Percentiles rank a stretch among this genome's conserved stretches.
Conservation (phyloP, 2,888 invertebrate species). For the Octodonta nipae region DNA sequence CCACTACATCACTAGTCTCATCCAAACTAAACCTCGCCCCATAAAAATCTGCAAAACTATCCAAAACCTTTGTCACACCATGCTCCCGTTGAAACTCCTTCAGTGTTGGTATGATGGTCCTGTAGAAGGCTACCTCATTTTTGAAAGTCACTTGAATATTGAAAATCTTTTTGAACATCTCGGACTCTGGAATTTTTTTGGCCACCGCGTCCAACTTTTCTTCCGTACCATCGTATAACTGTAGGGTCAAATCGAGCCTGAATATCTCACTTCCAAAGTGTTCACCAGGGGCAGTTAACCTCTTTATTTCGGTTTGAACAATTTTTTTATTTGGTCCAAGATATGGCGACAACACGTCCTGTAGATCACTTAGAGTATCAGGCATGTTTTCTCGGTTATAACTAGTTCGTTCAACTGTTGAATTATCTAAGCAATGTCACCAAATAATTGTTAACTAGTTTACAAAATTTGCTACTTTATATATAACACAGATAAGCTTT, state of each 20-base stretch:
- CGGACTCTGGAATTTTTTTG: slow-evolving; percentile 8
- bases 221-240: slow-evolving; percentile 9
- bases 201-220: slow-evolving; percentile 11
- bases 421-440: too few species aligned
- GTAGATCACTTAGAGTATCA: too few species aligned
- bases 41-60: slow-evolving; percentile 35
- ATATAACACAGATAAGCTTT: too few species aligned
- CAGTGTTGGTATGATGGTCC: slow-evolving; percentile 33
- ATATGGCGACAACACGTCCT: too few species aligned
- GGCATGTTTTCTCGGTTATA: too few species aligned
- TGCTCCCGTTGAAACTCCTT: slow-evolving; percentile 32
- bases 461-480: too few species aligned
- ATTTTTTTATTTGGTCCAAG: not conserved
- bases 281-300: slow-evolving; percentile 11
- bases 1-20: slow-evolving; percentile 23
- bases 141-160: slow-evolving; percentile 36
- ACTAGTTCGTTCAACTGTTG: too few species aligned
- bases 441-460: too few species aligned
- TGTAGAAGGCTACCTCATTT: slow-evolving; percentile 39
- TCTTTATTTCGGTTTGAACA: slow-evolving; percentile 5
- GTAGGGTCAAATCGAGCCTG: slow-evolving; percentile 8
- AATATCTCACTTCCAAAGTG: slow-evolving; percentile 12
- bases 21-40: slow-evolving; percentile 24
- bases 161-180: slow-evolving; percentile 3
- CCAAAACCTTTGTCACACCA: slow-evolving; percentile 27